A percentile compares a stretch with the other conserved stretches of the same genome.
Conservation (phyloP, 1,140 invertebrate species). For the Diuraphis noxia region DNA sequence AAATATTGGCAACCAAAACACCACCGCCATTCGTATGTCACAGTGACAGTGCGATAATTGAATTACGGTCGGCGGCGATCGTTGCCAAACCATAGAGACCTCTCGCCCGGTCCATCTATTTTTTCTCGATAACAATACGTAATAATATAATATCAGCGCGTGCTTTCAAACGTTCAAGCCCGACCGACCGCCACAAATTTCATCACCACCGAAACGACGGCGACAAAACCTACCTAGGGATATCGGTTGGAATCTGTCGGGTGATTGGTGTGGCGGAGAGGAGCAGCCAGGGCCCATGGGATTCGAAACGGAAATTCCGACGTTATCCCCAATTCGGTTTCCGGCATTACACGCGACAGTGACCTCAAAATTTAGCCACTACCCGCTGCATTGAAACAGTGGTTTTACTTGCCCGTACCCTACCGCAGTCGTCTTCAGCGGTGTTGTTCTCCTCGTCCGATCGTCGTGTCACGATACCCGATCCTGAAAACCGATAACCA, state of each 20-base stretch:
- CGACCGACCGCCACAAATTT: not conserved
- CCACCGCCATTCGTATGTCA: not conserved
- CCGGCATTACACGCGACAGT: not conserved
- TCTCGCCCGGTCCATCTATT: not conserved
- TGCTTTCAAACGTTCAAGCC: not conserved
- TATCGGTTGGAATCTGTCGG: not conserved
- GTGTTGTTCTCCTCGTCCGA: not conserved
- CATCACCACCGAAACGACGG: not conserved
- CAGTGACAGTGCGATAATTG: constrained; percentile 11
- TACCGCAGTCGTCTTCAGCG: not conserved
- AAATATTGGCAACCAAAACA: constrained; percentile 13
- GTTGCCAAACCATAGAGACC: not conserved
- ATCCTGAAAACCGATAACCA: not conserved
- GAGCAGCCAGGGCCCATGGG: not conserved
- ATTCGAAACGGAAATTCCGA: not conserved
- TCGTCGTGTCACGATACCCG: not conserved
- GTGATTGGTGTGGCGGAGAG: not conserved
- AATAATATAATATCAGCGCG: not conserved
- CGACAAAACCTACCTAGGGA: not conserved
- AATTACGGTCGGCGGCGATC: not conserved
- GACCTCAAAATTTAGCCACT: not conserved
- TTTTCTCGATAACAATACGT: not conserved
- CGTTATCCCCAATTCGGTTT: not conserved
- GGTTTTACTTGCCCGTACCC: not conserved
- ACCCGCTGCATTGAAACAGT: not conserved